A percentile compares a stretch with the other conserved stretches of the same genome.
phyloP scores from a whole-genome alignment of 2,888 invertebrate genomes.

The Iselma pallidipennis region DNA sequence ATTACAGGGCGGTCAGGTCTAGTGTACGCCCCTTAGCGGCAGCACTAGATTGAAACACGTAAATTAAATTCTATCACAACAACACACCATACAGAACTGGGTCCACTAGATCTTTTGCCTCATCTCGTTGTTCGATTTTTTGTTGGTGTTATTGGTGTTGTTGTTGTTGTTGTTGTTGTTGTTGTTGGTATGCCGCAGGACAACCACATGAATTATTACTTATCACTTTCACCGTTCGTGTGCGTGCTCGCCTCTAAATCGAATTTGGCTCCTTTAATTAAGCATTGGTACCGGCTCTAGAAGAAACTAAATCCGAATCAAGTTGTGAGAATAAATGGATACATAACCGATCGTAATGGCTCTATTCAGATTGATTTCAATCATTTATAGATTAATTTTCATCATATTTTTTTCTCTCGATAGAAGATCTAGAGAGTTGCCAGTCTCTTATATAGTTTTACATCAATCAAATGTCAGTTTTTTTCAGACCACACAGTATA shows the following conservation, averaged over 20 bases:
- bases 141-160: conserved; percentile 31
- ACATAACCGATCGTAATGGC: not conserved
- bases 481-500: not conserved
- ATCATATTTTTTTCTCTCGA: not conserved
- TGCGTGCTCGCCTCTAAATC: conserved; percentile 37
- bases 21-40: conserved; percentile 43
- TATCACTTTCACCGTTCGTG: conserved; percentile 50
- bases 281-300: not conserved
- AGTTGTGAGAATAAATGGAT: not conserved
- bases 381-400: not conserved
- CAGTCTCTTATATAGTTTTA: not conserved
- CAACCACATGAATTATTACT: conserved; percentile 45
- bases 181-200: conserved; percentile 29
- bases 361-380: not conserved
- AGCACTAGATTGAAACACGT: conserved; percentile 51
- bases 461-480: not conserved
- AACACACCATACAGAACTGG: conserved; percentile 12
- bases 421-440: not conserved
- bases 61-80: conserved; percentile 55
- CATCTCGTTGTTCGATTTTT: conserved; percentile 29
- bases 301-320: not conserved
- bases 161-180: conserved; percentile 26
- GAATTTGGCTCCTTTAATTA: conserved; percentile 28
- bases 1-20: conserved; percentile 56
- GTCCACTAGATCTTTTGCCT: not conserved